phyloP scores from a whole-genome alignment of 2,113 vertebrate species.

The Eptesicus fuscus region DNA sequence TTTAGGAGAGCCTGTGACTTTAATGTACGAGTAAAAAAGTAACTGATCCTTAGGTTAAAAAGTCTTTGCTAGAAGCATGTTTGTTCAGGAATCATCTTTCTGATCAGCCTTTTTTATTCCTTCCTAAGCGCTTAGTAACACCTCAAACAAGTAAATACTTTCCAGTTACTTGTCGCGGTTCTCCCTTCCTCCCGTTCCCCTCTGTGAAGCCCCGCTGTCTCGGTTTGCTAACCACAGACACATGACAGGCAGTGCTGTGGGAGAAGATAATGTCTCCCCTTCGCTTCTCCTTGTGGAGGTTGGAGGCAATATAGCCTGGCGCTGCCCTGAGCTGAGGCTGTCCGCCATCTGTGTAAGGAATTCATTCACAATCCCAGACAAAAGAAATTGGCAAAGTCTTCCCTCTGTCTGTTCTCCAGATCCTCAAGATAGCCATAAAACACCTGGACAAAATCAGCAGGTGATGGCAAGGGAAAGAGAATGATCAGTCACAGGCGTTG shows the following conservation, averaged over 20 bases:
- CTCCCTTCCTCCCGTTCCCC: not conserved
- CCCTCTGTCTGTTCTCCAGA: slow-evolving; percentile 87
- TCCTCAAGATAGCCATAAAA: slow-evolving; percentile 90
- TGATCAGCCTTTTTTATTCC: slow-evolving; percentile 69
- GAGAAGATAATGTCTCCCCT: slow-evolving; percentile 69
- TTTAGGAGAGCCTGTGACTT: not conserved
- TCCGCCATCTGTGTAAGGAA: slow-evolving; percentile 91
- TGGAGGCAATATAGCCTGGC: slow-evolving; percentile 79
- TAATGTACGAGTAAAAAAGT: not conserved
- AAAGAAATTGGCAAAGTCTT: slow-evolving; percentile 89
- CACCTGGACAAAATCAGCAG: slow-evolving; percentile 94
- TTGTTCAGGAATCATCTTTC: slow-evolving; percentile 65
- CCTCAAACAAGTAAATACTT: slow-evolving; percentile 45
- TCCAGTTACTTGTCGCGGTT: slow-evolving; percentile 6
- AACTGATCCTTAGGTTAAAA: not conserved
- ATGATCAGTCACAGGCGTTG: slow-evolving; percentile 88
- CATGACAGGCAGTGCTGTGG: slow-evolving; percentile 62
- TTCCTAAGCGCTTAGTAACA: slow-evolving; percentile 60
- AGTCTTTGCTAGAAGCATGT: slow-evolving; percentile 54
- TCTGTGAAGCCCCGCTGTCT: slow-evolving; percentile 46
- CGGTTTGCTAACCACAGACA: slow-evolving; percentile 66
- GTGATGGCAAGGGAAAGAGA: slow-evolving; percentile 87
- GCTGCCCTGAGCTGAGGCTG: slow-evolving; percentile 82
- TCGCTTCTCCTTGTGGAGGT: slow-evolving; percentile 65
- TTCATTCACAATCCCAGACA: slow-evolving; percentile 88